phyloP scores from a whole-genome alignment of 1,140 invertebrate species.

The Drosophila asahinai region DNA sequence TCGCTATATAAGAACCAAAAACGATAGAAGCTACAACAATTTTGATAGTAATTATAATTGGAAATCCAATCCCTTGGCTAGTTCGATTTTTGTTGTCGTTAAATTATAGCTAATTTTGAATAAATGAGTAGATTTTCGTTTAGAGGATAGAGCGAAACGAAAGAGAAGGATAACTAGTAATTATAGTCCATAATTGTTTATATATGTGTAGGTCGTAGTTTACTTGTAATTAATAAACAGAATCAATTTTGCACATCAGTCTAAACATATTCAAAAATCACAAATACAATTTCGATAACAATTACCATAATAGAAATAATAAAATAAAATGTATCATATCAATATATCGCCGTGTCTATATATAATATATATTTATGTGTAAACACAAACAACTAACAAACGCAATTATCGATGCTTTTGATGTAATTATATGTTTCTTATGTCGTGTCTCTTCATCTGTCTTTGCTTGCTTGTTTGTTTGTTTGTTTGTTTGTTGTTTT shows the following conservation, averaged over 20 bases:
- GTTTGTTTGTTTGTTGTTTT: conserved; percentile 26
- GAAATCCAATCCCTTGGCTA: conserved; percentile 26
- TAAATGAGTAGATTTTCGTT: conserved; percentile 41
- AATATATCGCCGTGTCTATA: conserved; percentile 53
- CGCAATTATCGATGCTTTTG: conserved; percentile 48
- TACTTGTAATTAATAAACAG: conserved; percentile 74
- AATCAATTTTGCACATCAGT: conserved; percentile 82
- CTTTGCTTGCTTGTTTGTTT: conserved; percentile 44
- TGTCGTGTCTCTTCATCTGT: conserved; percentile 34
- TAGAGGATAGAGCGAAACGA: conserved; percentile 52
- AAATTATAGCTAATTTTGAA: conserved; percentile 71
- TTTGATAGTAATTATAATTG: conserved; percentile 26
- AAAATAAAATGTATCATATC: conserved; percentile 74
- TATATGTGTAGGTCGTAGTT: conserved; percentile 51
- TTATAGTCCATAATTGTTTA: conserved; percentile 42
- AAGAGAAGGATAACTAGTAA: conserved; percentile 33
- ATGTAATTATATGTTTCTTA: conserved; percentile 43
- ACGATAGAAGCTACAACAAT: conserved; percentile 49
- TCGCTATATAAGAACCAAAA: conserved; percentile 54
- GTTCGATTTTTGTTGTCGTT: conserved; percentile 46
- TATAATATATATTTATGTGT: conserved; percentile 63
- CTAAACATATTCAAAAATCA: conserved; percentile 84
- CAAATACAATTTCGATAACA: conserved; percentile 84
- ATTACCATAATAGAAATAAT: conserved; percentile 82
- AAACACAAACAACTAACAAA: conserved; percentile 65